Conservation (phyloP, 1,140 invertebrate genomes). For the Euwallacea similis region DNA sequence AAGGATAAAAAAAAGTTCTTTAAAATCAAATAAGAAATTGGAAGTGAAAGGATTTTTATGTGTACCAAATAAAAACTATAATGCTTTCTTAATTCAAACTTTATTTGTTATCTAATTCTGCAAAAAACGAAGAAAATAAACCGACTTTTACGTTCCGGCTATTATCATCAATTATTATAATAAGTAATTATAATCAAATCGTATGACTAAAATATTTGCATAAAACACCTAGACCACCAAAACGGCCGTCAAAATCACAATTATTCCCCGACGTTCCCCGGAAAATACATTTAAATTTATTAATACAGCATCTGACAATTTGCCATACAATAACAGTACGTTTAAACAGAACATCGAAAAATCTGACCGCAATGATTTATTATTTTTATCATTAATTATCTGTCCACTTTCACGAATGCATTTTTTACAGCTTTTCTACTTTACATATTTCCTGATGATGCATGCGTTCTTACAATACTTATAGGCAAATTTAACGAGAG, state of each 20-base stretch:
- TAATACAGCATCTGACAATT: constrained; percentile 31
- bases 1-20: no score
- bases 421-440: constrained; percentile 1
- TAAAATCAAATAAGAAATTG: no score
- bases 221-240: constrained; percentile 11
- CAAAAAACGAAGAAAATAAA: no score
- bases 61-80: neutral
- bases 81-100: neutral
- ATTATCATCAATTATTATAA: no score
- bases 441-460: neutral
- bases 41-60: no score
- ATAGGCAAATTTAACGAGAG: neutral
- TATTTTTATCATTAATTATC: neutral
- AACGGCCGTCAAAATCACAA: constrained; percentile 8
- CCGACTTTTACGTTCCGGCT: no score
- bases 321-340: constrained; percentile 18
- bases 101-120: no score
- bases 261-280: constrained; percentile 9
- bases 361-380: neutral
- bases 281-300: constrained; percentile 20
- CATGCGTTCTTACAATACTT: constrained; percentile 5
- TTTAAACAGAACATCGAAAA: constrained; percentile 10
- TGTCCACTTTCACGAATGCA: neutral
- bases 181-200: no score
- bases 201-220: neutral